Percentiles rank a stretch among this genome's conserved stretches.
Conservation (phyloP, 2,888 invertebrate genomes). For the Pseudeuparius sepicola region DNA sequence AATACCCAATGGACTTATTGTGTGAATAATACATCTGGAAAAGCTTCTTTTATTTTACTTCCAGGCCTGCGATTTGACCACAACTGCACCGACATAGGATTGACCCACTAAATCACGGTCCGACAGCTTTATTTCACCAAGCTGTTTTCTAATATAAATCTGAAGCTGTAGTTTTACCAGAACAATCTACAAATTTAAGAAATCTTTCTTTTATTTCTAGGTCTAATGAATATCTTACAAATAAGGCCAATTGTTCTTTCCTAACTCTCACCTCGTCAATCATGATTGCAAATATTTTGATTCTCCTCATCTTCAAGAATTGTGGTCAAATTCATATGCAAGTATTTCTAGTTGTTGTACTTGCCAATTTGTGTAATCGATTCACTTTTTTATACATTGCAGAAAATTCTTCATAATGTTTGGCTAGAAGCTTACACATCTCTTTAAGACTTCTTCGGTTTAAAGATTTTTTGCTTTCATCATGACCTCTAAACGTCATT, state of each 20-base stretch:
- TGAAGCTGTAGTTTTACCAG: slow-evolving; percentile 8
- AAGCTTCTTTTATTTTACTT: too few species aligned
- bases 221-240: slow-evolving; percentile 4
- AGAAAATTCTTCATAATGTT: slow-evolving; percentile 5
- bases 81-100: slow-evolving; percentile 4
- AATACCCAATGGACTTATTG: slow-evolving; percentile 5
- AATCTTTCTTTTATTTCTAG: slow-evolving; percentile 4
- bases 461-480: slow-evolving; percentile 4
- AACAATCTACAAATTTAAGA: slow-evolving; percentile 7
- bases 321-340: slow-evolving; percentile 6
- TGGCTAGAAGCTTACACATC: slow-evolving; percentile 1
- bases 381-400: background rate
- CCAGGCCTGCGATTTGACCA: too few species aligned
- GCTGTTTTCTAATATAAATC: slow-evolving; percentile 5
- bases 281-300: slow-evolving; percentile 5
- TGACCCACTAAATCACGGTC: slow-evolving; percentile 7
- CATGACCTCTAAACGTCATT: slow-evolving; percentile 5
- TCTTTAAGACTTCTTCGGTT: slow-evolving; percentile 7
- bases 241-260: slow-evolving; percentile 7
- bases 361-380: slow-evolving; percentile 6
- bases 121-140: slow-evolving; percentile 5
- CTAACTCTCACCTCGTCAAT: slow-evolving; percentile 5
- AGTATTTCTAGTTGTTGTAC: slow-evolving; percentile 6
- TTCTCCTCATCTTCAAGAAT: background rate
- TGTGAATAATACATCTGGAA: too few species aligned